Conservation (phyloP, 2,888 invertebrate species). For the Odontomyia ornata region DNA sequence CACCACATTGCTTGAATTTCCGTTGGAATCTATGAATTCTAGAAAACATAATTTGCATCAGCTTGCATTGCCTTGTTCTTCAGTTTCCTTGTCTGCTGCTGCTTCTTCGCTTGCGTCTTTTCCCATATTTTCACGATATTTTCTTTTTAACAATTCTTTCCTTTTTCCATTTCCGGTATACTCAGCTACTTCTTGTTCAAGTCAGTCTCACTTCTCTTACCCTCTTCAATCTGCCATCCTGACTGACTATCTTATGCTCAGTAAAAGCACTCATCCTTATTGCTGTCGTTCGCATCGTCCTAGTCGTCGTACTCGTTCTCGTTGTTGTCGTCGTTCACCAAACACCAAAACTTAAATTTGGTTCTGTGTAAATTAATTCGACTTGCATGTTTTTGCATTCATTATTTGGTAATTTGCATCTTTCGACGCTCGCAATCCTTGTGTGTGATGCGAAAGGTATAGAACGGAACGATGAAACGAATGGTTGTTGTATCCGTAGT, state of each 20-base stretch:
- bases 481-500: background rate
- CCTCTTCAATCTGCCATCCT: too few relatives aligned
- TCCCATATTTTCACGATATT: background rate
- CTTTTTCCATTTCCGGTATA: background rate
- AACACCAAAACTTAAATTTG: conserved; percentile 33
- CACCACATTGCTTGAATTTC: conserved; percentile 3
- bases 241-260: too few relatives aligned
- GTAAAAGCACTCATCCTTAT: too few relatives aligned
- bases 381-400: conserved; percentile 44
- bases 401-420: conserved; percentile 41
- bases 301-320: too few relatives aligned
- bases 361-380: conserved; percentile 39
- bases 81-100: background rate
- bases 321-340: background rate
- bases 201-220: too few relatives aligned
- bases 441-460: background rate
- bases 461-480: background rate
- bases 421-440: conserved; percentile 19
- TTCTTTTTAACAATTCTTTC: background rate
- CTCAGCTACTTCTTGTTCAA: background rate
- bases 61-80: background rate
- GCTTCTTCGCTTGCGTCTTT: background rate
- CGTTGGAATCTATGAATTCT: conserved; percentile 13
- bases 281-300: too few relatives aligned
- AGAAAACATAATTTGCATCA: conserved; percentile 19